Conservation (phyloP, 2,888 invertebrate species). For the Xestobium rufovillosum region DNA sequence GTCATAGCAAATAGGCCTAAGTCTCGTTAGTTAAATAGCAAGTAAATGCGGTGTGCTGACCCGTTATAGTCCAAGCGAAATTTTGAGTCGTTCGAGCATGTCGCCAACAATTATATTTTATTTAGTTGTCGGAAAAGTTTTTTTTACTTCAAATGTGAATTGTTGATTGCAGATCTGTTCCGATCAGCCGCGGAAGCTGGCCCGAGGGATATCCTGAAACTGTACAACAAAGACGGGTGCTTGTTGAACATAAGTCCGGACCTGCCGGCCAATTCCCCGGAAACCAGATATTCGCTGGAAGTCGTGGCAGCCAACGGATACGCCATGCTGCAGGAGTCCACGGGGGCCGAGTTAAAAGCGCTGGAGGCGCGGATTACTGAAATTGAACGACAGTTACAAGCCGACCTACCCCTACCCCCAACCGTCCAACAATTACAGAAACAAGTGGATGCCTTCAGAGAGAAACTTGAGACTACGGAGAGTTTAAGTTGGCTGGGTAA, state of each 20-base stretch:
- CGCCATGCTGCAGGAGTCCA: slow-evolving; percentile 40
- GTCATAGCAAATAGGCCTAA: too few relatives aligned
- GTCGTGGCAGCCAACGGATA: slow-evolving; percentile 41
- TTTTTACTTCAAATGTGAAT: too few relatives aligned
- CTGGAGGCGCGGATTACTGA: slow-evolving; percentile 51
- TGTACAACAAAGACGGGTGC: slow-evolving; percentile 52
- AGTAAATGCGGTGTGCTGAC: too few relatives aligned
- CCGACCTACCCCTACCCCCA: slow-evolving; percentile 48
- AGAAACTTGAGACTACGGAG: slow-evolving; percentile 55
- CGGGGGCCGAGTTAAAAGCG: slow-evolving; percentile 47
- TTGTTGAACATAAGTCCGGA: slow-evolving; percentile 55
- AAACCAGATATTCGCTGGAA: slow-evolving; percentile 42
- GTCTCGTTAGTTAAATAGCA: too few relatives aligned
- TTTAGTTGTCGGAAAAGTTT: neutral
- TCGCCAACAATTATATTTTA: neutral
- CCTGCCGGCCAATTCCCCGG: slow-evolving; percentile 50
- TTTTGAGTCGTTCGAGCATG: too few relatives aligned
- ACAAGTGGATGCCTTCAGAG: slow-evolving; percentile 52
- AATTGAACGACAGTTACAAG: slow-evolving; percentile 50
- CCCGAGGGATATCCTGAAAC: slow-evolving; percentile 58
- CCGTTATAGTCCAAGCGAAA: too few relatives aligned
- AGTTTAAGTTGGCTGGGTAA: slow-evolving; percentile 57
- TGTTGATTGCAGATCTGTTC: slow-evolving; percentile 52
- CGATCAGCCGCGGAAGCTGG: slow-evolving; percentile 60
- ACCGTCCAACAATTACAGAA: slow-evolving; percentile 50